These are phyloP conservation scores for Drosophila macrospina DNA, from an alignment of 2,888 invertebrate genomes.

Conservation along the genomic window DNA sequence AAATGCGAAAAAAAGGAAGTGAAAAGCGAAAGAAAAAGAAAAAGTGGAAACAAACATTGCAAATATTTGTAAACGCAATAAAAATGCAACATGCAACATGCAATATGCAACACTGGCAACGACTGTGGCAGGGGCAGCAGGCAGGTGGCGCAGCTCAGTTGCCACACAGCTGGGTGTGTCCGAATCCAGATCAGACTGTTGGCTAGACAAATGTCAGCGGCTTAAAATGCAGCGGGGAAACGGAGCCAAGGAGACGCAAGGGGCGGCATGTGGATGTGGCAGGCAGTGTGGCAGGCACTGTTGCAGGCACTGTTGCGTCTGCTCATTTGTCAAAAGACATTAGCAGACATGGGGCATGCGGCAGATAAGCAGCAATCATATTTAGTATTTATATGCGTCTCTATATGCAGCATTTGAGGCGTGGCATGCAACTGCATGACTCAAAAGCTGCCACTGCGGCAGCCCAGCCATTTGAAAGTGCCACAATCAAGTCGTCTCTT, in stretches of 20 bases:
- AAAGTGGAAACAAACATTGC: slow-evolving; percentile 17
- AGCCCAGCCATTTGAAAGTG: slow-evolving; percentile 52
- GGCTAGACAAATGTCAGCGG: slow-evolving; percentile 65
- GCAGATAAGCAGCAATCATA: slow-evolving; percentile 53
- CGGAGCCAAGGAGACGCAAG: slow-evolving; percentile 24
- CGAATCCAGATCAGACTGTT: slow-evolving; percentile 54
- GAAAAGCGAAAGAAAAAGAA: slow-evolving; percentile 15
- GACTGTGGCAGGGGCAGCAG: slow-evolving; percentile 14
- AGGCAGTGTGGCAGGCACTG: slow-evolving; percentile 15
- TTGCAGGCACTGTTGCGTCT: slow-evolving; percentile 53
- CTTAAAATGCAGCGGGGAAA: slow-evolving; percentile 53
- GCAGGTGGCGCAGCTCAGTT: slow-evolving; percentile 47
- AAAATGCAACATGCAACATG: slow-evolving; percentile 54
- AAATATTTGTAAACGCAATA: slow-evolving; percentile 58
- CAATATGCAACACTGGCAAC: slow-evolving; percentile 23
- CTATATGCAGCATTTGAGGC: slow-evolving; percentile 38
- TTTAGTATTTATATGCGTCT: slow-evolving; percentile 12
- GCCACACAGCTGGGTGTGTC: slow-evolving; percentile 47
- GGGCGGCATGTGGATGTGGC: neutral
- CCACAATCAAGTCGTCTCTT: slow-evolving; percentile 74
- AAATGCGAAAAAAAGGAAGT: slow-evolving; percentile 55
- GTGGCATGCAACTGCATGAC: slow-evolving; percentile 43
- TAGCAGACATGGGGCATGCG: slow-evolving; percentile 28
- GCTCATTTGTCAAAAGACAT: slow-evolving; percentile 73
- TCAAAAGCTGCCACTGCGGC: slow-evolving; percentile 35